Base-by-base conservation (phyloP, 2,888 invertebrate species). In the Philaethria dido region DNA sequence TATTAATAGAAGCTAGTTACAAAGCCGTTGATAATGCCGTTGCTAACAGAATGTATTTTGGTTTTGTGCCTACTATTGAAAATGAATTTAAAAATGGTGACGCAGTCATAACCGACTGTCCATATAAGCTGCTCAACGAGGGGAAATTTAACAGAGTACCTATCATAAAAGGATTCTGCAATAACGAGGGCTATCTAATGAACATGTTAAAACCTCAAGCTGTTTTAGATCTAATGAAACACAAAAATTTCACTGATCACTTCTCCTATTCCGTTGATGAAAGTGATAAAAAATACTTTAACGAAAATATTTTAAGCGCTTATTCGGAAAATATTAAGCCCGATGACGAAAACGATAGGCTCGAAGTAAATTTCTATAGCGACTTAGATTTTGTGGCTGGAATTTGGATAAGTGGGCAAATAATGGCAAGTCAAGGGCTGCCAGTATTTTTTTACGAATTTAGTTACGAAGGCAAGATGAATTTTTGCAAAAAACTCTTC, bases 131-230 rank as follows among this genome's bases (percentile, higher is more conserved):
- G 36, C 65, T 93, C 55, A 83, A 84, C 68, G 76, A 83, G 60
- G 85, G 85, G n/a, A 79, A 80, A 44, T 83, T 86, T 55, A 75
- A 81, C 9, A 77, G 81, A 22, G 87, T 93, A 22, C 93, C 93
- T 0, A 73, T 87, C 1, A 82, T 93, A 18, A 87, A 88, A 80
- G 93, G 93, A 18, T 92, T 93, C 70, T 92, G 88, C 68, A 82
- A 86, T 0, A 82, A 78, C 2, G 93, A 94, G 76, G 93, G 93
- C 1, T 77, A 87, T 13, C 74, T 87, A 22, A 84, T 87, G 75
- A 69, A 62, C 22, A 42, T 74, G 55, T 69, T 78, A 29, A 81
- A 80, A 63, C 75, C 79, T 1, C 66, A 73, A 3, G 72, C 72
- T 54, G 61, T 81, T 1, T 70, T 76, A 60, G 73, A 79, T 50